Evolutionary conservation across 2,797 vertebrate genomes (phyloP), one percentile per base, ranked within the genome.

Genomic region (Gymnodraco acuticeps): DNA sequence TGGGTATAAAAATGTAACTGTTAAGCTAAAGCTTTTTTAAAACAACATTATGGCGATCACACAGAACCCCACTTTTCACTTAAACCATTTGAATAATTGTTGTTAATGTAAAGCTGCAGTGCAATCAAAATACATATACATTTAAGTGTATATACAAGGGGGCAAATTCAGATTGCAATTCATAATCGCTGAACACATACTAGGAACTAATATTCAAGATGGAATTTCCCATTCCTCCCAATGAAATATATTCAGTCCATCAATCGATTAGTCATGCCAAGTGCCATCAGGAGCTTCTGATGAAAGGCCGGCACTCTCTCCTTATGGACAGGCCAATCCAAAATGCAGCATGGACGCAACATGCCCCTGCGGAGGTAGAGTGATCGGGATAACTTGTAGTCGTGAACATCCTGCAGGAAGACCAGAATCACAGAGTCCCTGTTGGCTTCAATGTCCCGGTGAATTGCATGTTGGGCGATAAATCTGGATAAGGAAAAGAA

Each of bases 331-430:
- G 97, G 98, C 97, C 98, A 99, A 78, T 95, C 80, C 80, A 99
- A 91, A 72, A 99, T 85, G 84, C 98, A 99, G 42, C 73, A 86
- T 12, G 94, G 91, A 23, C 94, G 96, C 83, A 99, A 92, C 98
- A 99, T 99, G 80, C 96, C 97, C 91, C 96, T 95, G 83, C 97
- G 95, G 52, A 99, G 92, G 64, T 94, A 94, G 78, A 99, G 95
- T 2, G 95, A 92, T 0, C 89, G 94, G 53, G 95, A 96, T 56
- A 99, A 78, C 81, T 91, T 97, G 88, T 97, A 96, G 90, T 99
- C 98, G 11, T 96, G 95, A 41, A 99, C 96, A 17, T 98, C 95
- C 66, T 98, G 94, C 68, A 98, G 94, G 87, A 99, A 97, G 73
- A 99, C 93, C 89, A 99, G 63, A 67, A 99, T 93, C 85, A 99